Base-by-base conservation (phyloP, 2,113 vertebrate species). In the Machaerirhynchus nigripectus region DNA sequence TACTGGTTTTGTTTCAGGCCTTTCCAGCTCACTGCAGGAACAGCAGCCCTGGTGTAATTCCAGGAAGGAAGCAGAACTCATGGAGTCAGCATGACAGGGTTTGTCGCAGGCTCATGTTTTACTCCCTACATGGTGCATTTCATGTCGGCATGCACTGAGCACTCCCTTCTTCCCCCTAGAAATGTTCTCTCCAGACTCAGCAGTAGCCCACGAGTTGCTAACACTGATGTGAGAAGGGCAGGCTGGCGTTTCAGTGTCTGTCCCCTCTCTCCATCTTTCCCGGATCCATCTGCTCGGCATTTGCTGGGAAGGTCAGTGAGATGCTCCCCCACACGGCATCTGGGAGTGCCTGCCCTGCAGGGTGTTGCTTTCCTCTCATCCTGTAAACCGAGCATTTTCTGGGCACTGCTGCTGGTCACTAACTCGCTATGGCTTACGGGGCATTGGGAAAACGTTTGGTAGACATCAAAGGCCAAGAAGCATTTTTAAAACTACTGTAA, bases 111-210 rank as follows among this genome's bases (percentile, higher is more conserved):
- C 53, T 82, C 68, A 17, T 76, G 88, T 89, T 93, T 95, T 76
- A 53, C 90, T 84, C 90, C 80, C 86, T 95, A 53, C 80, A 55
- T 76, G 92, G 92, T 68, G 77, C 78, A 75, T 94, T 93, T 96
- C 44, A 68, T 64, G 91, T 74, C 24, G 19, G 61, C 85, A 55
- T 84, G 86, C 73, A 15, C 40, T 22, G 85, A 78, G 40, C 71
- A 20, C 76, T 94, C 56, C 56, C 47, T 74, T 5, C 64, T 94
- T 56, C 14, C 47, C 47, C 44, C 76, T 71, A 18, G 84, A 87
- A 42, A 47, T 63, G 60, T 35, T 52, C 82, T 90, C 78, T 83
- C 73, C 60, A 35, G 42, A 56, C 79, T 88, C 85, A 86, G 79
- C 68, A 49, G 89, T 18, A 63, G 55, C 53, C 60, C 73, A n/a